Evolutionary conservation across 2,797 vertebrate species (phyloP).

Genomic region (Meriones psammophilus): DNA sequence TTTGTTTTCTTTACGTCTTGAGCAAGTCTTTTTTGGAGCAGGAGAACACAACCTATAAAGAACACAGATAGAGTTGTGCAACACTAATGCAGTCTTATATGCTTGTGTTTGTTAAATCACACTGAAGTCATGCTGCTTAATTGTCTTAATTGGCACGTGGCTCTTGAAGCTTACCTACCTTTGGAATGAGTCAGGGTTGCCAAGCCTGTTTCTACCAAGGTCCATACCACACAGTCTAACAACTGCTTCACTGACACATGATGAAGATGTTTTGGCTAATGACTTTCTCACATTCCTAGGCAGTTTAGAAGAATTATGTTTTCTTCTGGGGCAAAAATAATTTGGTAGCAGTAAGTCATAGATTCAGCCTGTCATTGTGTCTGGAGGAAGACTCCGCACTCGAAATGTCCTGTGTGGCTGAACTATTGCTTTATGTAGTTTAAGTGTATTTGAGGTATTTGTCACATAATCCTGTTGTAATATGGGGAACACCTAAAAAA

Average conservation of each 20-base stretch:
- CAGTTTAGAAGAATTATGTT: background rate
- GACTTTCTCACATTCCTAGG: background rate
- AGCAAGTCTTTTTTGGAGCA: background rate
- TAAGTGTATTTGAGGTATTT: background rate
- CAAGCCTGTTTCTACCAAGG: background rate
- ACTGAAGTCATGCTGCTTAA: background rate
- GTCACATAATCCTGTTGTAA: background rate
- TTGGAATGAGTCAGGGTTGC: background rate
- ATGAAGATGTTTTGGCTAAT: background rate
- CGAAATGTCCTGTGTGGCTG: background rate
- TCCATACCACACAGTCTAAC: background rate
- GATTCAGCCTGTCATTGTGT: background rate
- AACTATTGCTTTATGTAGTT: background rate
- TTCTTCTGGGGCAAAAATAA: background rate
- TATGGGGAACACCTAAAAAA: background rate
- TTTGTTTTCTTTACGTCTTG: background rate
- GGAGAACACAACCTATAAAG: background rate
- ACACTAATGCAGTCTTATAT: constrained; percentile 40
- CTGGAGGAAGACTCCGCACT: background rate
- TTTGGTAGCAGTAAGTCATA: background rate
- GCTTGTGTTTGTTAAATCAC: background rate
- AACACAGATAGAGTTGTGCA: background rate
- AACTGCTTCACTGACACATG: background rate
- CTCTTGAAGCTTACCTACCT: constrained; percentile 21
- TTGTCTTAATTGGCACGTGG: background rate